Percentiles rank a stretch among this genome's conserved stretches.
Conservation (phyloP, 1,140 invertebrate species). For the Rhyacophila brunnea region DNA sequence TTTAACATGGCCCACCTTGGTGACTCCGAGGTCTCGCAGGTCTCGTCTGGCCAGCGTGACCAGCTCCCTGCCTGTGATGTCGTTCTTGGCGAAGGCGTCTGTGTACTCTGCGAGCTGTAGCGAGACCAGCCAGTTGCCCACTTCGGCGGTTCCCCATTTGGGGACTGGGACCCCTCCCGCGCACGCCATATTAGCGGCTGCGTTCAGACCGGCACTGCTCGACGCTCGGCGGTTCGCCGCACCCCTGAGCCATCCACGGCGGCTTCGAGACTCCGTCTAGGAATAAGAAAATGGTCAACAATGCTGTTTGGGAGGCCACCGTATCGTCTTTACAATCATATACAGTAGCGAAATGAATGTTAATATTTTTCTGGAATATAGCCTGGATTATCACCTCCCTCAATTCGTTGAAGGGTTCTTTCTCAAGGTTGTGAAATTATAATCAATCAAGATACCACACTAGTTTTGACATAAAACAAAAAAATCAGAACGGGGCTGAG, state of each 20-base stretch:
- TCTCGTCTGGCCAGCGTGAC: slow-evolving; percentile 81
- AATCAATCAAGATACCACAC: no score
- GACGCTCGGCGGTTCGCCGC: slow-evolving; percentile 9
- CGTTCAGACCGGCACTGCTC: neutral
- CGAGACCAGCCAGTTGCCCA: slow-evolving; percentile 82
- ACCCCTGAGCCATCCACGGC: slow-evolving; percentile 26
- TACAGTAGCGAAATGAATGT: no score
- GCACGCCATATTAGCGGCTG: slow-evolving; percentile 31
- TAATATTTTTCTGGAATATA: no score
- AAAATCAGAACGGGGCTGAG: no score
- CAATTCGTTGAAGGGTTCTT: no score
- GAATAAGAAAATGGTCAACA: neutral
- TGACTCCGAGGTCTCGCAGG: slow-evolving; percentile 86
- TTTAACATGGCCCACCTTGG: slow-evolving; percentile 93
- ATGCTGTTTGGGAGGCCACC: no score
- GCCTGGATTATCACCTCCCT: no score
- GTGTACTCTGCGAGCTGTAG: slow-evolving; percentile 86
- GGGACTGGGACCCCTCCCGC: slow-evolving; percentile 37
- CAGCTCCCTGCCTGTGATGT: slow-evolving; percentile 88
- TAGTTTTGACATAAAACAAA: no score
- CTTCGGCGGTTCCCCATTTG: slow-evolving; percentile 71
- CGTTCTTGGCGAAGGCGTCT: slow-evolving; percentile 82
- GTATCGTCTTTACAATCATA: no score
- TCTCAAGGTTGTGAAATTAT: no score
- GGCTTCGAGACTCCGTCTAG: slow-evolving; percentile 13